Percentiles rank a stretch among this genome's conserved stretches.
phyloP scores from a whole-genome alignment of 2,113 vertebrate species.

The Silurus meridionalis region DNA sequence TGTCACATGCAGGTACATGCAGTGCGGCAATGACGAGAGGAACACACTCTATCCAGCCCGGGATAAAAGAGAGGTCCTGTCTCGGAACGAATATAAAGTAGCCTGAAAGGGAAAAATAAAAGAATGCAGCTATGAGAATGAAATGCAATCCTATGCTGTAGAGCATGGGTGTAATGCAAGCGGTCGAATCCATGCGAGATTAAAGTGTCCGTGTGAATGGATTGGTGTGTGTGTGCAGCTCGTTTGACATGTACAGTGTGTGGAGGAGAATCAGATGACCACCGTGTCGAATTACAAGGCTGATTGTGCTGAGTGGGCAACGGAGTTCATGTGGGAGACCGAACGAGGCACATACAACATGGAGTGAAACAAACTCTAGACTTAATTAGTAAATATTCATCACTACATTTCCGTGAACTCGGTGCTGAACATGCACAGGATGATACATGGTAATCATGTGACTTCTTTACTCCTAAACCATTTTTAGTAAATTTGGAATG shows the following conservation, averaged over 20 bases:
- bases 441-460: neutral
- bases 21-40: neutral
- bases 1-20: neutral
- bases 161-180: neutral
- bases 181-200: neutral
- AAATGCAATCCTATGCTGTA: neutral
- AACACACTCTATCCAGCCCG: neutral
- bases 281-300: slow-evolving; percentile 39
- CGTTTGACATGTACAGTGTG: slow-evolving; percentile 28
- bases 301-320: slow-evolving; percentile 39
- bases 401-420: slow-evolving; percentile 7
- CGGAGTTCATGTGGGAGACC: neutral
- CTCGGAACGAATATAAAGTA: neutral
- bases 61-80: neutral
- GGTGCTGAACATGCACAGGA: neutral
- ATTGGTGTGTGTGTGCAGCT: neutral
- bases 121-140: neutral
- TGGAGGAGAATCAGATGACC: slow-evolving; percentile 29
- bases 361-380: neutral
- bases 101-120: neutral
- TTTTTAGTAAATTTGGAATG: too few relatives aligned
- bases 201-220: neutral
- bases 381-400: slow-evolving; percentile 6
- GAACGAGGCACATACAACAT: neutral
- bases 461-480: neutral